Conservation (phyloP, 2,797 vertebrate species). For the Pempheris klunzingeri region DNA sequence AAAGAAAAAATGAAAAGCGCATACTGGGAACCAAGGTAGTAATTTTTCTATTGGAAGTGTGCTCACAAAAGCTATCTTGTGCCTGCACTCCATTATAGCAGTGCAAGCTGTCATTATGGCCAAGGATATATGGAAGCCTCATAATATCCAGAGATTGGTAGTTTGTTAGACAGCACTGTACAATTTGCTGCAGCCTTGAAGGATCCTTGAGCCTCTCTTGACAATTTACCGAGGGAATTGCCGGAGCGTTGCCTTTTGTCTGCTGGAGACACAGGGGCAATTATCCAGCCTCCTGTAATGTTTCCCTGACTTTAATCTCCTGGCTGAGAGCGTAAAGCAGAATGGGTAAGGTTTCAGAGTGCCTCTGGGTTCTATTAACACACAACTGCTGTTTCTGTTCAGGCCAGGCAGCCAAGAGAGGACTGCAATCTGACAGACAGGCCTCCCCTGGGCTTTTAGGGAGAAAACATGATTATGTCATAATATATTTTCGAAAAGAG, state of each 20-base stretch:
- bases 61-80: conserved; percentile 83
- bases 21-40: conserved; percentile 61
- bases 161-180: conserved; percentile 88
- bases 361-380: conserved; percentile 89
- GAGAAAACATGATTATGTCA: conserved; percentile 89
- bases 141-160: conserved; percentile 86
- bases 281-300: conserved; percentile 87
- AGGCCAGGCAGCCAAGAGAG: conserved; percentile 78
- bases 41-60: conserved; percentile 83
- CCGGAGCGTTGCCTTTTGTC: conserved; percentile 87
- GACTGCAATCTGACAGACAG: conserved; percentile 83
- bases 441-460: conserved; percentile 83
- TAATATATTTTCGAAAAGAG: conserved; percentile 88
- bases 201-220: conserved; percentile 86
- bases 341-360: conserved; percentile 86
- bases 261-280: conserved; percentile 83
- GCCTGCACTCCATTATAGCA: conserved; percentile 82
- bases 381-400: conserved; percentile 84
- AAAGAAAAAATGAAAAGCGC: conserved; percentile 66
- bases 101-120: conserved; percentile 85
- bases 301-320: conserved; percentile 89
- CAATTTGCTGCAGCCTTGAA: conserved; percentile 86
- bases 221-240: conserved; percentile 85
- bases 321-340: conserved; percentile 85
- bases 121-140: conserved; percentile 83